These are phyloP conservation scores for Anarsia innoxiella DNA, from an alignment of 2,888 invertebrate species.

Conservation along the genomic window DNA sequence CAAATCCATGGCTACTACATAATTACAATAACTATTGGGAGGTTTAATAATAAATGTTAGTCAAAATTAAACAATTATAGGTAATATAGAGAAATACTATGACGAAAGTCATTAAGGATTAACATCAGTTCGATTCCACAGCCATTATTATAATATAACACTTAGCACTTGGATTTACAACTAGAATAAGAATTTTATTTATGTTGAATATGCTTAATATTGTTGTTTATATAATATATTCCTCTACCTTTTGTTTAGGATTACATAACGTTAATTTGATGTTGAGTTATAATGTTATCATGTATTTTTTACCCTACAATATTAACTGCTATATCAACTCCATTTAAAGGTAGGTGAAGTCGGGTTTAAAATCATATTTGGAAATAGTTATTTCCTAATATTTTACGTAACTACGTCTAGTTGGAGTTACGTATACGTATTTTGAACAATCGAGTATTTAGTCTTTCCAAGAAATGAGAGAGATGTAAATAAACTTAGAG, in stretches of 20 bases:
- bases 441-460: no score
- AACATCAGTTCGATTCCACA: slow-evolving; percentile 71
- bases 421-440: slow-evolving; percentile 48
- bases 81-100: slow-evolving; percentile 40
- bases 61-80: slow-evolving; percentile 37
- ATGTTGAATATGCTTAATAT: slow-evolving; percentile 33
- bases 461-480: no score
- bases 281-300: slow-evolving; percentile 24
- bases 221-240: slow-evolving; percentile 35
- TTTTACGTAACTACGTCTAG: no score
- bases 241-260: slow-evolving; percentile 24
- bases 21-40: slow-evolving; percentile 39
- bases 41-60: slow-evolving; percentile 40
- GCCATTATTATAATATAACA: slow-evolving; percentile 65
- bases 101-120: slow-evolving; percentile 52
- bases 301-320: no score
- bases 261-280: slow-evolving; percentile 26
- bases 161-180: slow-evolving; percentile 59
- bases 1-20: slow-evolving; percentile 54
- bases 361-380: no score
- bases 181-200: slow-evolving; percentile 45
- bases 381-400: no score
- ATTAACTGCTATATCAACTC: no score
- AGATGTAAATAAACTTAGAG: no score
- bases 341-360: no score